phyloP scores from a whole-genome alignment of 1,140 invertebrate genomes.

The Trinorchestia longiramus region DNA sequence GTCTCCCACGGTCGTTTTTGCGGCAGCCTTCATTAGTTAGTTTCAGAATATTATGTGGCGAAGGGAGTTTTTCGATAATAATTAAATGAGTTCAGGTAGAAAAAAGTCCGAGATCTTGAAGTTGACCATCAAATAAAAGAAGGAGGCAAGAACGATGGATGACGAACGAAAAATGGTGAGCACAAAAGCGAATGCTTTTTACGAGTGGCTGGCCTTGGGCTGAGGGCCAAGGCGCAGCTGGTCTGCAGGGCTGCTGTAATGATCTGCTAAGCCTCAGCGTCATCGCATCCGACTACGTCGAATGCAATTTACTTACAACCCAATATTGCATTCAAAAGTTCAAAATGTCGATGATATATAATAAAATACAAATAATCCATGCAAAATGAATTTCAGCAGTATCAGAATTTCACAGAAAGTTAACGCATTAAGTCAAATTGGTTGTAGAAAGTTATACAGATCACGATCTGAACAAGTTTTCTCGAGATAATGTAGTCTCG shows the following conservation, averaged over 20 bases:
- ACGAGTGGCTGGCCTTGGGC: neutral
- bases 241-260: neutral
- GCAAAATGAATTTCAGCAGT: neutral
- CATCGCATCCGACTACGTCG: neutral
- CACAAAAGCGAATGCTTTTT: neutral
- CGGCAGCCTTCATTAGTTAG: no score
- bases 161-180: neutral
- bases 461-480: neutral
- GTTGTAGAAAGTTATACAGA: neutral
- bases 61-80: neutral
- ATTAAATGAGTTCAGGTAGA: no score
- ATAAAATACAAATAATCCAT: neutral
- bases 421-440: neutral
- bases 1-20: no score
- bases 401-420: neutral
- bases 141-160: neutral
- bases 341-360: neutral
- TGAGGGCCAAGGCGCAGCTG: neutral
- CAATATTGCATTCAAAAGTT: neutral
- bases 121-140: neutral
- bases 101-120: neutral
- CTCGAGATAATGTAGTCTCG: neutral
- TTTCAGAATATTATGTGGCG: neutral
- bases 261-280: neutral
- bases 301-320: neutral